Evolutionary conservation across 2,797 vertebrate species (phyloP), one percentile per base, ranked within the genome.

Genomic region (Phalanger gymnotis): DNA sequence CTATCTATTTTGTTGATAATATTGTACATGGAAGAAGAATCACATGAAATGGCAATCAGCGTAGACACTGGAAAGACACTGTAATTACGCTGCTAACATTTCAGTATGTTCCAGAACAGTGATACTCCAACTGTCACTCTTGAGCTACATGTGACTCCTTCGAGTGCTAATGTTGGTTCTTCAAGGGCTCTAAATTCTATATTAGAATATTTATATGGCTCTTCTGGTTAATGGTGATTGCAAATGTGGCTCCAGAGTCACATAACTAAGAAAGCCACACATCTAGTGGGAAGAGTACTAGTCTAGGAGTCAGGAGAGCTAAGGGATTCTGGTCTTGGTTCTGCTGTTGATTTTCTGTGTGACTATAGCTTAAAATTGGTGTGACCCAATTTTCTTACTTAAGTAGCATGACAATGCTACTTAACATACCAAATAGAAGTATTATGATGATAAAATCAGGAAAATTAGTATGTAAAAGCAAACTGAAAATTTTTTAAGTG

Each of bases 21-120:
- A 58, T 57, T 57, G 91, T 40, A 91, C 34, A 81, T 94, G 47
- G 61, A 66, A 95, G 7, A 96, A 92, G 57, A 81, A 66, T 91
- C 57, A 92, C 31, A 61, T 53, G 66, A 93, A 25, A 31, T 58
- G 90, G 91, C 95, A 94, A 93, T 89, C 16, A 92, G 7, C 57
- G 14, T 28, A 54, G 91, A 30, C 31, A 9, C 0, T 54, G 54
- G 89, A 92, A 95, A 96, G 90, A 87, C 91, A 87, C 40, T 34
- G 9, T 5, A 31, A 52, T 92, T 34, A 53, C 51, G 66, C 7
- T 25, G 47, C 40, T 47, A 25, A 40, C 40, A 51, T 47, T 47
- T 87, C 40, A 87, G 40, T 87, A 28, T 47, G 22, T 87, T 47
- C 22, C 25, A 87, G 40, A 51, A 87, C 25, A 51, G 22, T 87